Conservation (phyloP, 2,113 vertebrate genomes). For the Orcinus orca region DNA sequence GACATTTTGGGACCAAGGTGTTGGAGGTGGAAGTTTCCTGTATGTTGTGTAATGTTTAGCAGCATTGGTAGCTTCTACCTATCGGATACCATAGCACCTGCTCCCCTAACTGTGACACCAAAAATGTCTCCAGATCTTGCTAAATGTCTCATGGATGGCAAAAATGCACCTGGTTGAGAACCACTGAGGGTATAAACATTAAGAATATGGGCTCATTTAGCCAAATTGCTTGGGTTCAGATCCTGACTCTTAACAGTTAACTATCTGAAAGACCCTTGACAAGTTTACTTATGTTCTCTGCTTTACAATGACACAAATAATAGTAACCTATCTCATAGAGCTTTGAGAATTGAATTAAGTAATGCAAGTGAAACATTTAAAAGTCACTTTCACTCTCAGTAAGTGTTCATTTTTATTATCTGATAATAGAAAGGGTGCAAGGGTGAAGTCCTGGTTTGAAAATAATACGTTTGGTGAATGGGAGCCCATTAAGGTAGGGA, state of each 20-base stretch:
- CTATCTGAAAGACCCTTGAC: not conserved
- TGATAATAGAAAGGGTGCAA: not conserved
- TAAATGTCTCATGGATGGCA: not conserved
- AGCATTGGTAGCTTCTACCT: not conserved
- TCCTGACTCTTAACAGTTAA: not conserved
- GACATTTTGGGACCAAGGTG: not conserved
- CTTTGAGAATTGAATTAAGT: slow-evolving; percentile 2
- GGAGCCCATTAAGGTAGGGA: not conserved
- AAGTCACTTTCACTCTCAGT: not conserved
- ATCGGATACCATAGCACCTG: not conserved
- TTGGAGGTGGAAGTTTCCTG: not conserved
- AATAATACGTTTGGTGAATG: slow-evolving; percentile 15
- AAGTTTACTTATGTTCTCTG: slow-evolving; percentile 15
- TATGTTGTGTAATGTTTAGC: not conserved
- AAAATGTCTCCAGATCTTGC: not conserved
- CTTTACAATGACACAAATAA: slow-evolving; percentile 33
- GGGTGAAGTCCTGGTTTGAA: slow-evolving; percentile 6
- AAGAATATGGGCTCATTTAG: not conserved
- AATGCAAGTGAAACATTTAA: not conserved
- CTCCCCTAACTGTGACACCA: not conserved
- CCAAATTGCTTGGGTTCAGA: not conserved
- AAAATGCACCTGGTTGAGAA: slow-evolving; percentile 9
- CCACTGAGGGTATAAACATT: not conserved
- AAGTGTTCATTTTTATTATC: slow-evolving; percentile 19
- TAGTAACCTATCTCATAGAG: not conserved